Evolutionary conservation across 2,113 vertebrate species (phyloP).

Genomic region (Arizona elegans): DNA sequence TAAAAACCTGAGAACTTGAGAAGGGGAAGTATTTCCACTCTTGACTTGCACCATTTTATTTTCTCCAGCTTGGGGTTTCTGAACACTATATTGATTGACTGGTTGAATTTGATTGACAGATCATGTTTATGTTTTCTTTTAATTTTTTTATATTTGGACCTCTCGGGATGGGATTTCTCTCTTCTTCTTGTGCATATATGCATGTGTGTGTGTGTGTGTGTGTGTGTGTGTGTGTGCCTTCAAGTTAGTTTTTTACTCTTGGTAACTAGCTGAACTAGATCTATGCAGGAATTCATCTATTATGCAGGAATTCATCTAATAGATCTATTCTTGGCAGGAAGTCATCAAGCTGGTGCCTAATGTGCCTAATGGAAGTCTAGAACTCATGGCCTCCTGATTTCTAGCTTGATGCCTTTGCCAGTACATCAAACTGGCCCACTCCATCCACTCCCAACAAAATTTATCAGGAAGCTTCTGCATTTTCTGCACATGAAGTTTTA

Average conservation of each 20-base stretch:
- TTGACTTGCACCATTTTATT: background rate
- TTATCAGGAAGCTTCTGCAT: background rate
- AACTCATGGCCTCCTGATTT: background rate
- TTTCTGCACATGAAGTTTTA: background rate
- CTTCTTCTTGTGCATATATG: background rate
- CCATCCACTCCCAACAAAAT: background rate
- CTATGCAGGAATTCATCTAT: too few relatives aligned
- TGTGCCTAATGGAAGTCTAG: background rate
- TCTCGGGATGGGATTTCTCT: background rate
- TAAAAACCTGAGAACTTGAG: background rate
- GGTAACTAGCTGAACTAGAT: background rate
- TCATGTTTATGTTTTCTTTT: background rate
- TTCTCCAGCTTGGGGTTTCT: background rate
- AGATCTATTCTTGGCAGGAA: background rate
- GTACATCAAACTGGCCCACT: background rate
- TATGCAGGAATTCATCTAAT: too few relatives aligned
- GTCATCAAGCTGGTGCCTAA: too few relatives aligned
- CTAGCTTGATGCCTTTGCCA: background rate
- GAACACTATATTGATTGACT: background rate
- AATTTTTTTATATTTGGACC: background rate
- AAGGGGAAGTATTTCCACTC: background rate
- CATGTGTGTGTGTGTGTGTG: background rate
- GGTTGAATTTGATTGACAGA: background rate
- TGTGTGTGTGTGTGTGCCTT: background rate
- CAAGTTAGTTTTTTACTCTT: background rate